Evolutionary conservation across 2,888 invertebrate species (phyloP), one percentile per base, ranked within the genome.

Genomic region (Scrobipalpa atriplicella): DNA sequence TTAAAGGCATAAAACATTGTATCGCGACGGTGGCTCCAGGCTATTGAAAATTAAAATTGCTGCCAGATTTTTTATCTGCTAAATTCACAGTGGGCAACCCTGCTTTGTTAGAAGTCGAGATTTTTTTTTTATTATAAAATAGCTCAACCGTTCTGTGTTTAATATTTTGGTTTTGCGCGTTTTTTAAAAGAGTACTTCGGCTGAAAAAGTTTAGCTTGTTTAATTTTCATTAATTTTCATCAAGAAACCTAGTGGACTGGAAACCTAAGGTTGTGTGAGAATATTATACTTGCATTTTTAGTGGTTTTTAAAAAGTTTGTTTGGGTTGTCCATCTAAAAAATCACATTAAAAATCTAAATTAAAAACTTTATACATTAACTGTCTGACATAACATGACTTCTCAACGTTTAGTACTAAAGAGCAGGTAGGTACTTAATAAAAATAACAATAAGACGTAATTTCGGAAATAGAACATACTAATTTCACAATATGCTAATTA

Each of bases 21-120:
- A 86, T 83, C 79, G 78, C 80, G 78, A 84, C 77, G 81, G 79
- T 78, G 80, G 76, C 79, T 87, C 79, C 77, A 72, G 90, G 87
- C 87, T 83, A 89, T 87, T 83, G 85, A 83, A 90, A 90, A 92
- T 91, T 91, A 90, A 90, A 90, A 89, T 85, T 82, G 82, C 83
- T 82, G 79, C 81, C 79, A 79, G 77, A 75, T 82, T 83, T 83
- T 86, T 87, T 87, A 83, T 85, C 80, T 81, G 80, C 80, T 66
- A 76, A 81, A 77, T 77, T 78, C 75, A 78, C 81, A 75, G 80
- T 80, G 79, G 78, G 76, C 78, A 80, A 76, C 75, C 73, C 73
- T 66, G 76, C 78, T 81, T 82, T 87, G 83, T 83, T 73, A 66
- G 66, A 67, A 64, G 68, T 16, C 58, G 9, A 1, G n/a, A 9